Base-by-base conservation (phyloP, 2,113 vertebrate species). In the Poeciliopsis prolifica region DNA sequence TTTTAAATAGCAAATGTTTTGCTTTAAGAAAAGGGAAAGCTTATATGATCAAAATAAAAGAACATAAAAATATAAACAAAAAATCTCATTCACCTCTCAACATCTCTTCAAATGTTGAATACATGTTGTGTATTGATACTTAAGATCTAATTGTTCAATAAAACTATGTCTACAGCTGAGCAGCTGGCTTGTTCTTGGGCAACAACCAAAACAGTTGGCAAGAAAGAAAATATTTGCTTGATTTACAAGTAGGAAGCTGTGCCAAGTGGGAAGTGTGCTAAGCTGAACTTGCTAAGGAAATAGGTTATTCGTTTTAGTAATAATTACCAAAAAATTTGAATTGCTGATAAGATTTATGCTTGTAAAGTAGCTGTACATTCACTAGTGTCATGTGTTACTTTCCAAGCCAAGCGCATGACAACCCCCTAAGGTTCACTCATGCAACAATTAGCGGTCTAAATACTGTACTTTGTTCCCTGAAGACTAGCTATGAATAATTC, bases 401-500 rank as follows among this genome's bases (percentile, higher is more conserved):
- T 44, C 60, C 0, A 5, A 51, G 63, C 40, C 13, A 1, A 69
- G 42, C 42, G 76, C 60, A 70, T 72, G 51, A 78, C 72, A 69
- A 69, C 69, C 70, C n/a, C 68, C 72, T n/a, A n/a, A 65, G 70
- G 78, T 83, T 64, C 65, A 70, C 37, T 61, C 65, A 63, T 51
- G 60, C 42, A 84, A 84, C 80, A 81, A 85, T 87, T 87, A 85
- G 68, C 28, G 65, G 78, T 77, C 54, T 22, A 48, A 64, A 77
- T 70, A 69, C 62, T 68, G 61, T 69, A 61, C 37, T 37, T 5
- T 10, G 58, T 29, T 62, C 65, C 63, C 76, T 37, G 72, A 31
- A n/a, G 78, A 81, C 63, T 54, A 35, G 40, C 8, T 35, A 87
- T 88, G 74, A 86, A 89, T 87, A 87, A 80, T 88, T 86, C 67